Evolutionary conservation across 1,140 invertebrate genomes (phyloP), one percentile per base, ranked within the genome.

Genomic region (Aradophagus sp.): DNA sequence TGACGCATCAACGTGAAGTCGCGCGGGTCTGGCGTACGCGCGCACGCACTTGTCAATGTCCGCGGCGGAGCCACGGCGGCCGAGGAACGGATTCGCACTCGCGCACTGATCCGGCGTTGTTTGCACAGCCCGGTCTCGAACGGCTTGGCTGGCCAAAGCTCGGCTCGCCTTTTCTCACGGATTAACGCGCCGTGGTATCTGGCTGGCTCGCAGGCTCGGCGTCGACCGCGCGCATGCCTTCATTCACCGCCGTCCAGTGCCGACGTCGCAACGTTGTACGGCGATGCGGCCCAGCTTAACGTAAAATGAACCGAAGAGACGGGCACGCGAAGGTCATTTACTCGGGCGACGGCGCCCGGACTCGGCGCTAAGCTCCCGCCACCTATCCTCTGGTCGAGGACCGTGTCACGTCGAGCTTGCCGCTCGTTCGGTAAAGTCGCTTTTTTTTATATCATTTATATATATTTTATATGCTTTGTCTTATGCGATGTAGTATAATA

Each of bases 271-370:
- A 63, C 59, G 48, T 47, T 55, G 41, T 44, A 47, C 59, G 34
- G 23, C 59, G 38, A 36, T 52, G 38, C 59, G 48, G 38, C 15
- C 31, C 48, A 47, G 26, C 59, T 41, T 55, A 39, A 47, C 32
- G 59, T 47, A 47, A 47, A 55, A 47, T 55, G 31, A 47, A 55
- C 39, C 29, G 41, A 63, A 36, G 59, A 53, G 59, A 63, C 59
- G 48, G 59, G 59, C 59, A 63, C 59, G 59, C 48, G 59, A 55
- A 63, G 59, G 59, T 63, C 59, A 55, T 55, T 63, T 63, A 55
- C 59, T 63, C 32, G 26, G 35, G 5, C 39, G 7, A 11, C 15
- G 23, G 11, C 23, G 11, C n/a, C n/a, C n/a, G n/a, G n/a, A n/a
- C n/a, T n/a, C n/a, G n/a, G n/a, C n/a, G n/a, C n/a, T n/a, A n/a